phyloP scores from a whole-genome alignment of 2,797 vertebrate species.

The Mus caroli region DNA sequence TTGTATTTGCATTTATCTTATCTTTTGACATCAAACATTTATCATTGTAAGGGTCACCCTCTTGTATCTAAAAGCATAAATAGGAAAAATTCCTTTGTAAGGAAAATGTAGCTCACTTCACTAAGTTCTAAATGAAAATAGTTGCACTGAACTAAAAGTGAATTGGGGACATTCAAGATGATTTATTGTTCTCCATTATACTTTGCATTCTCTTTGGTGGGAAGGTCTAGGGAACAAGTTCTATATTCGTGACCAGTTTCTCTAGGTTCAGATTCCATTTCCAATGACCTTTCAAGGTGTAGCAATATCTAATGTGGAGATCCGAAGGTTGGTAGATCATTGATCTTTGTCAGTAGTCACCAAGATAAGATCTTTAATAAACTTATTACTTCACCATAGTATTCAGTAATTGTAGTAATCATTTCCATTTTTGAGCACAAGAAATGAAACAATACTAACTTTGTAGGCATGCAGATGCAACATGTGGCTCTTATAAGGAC shows the following conservation, averaged over 20 bases:
- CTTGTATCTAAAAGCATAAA: slow-evolving; percentile 59
- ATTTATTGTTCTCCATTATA: slow-evolving; percentile 60
- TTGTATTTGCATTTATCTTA: slow-evolving; percentile 71
- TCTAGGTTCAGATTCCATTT: neutral
- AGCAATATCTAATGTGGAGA: slow-evolving; percentile 4
- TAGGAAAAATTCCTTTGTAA: slow-evolving; percentile 62
- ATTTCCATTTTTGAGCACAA: slow-evolving; percentile 2
- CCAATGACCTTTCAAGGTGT: neutral
- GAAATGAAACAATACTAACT: neutral
- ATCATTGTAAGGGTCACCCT: slow-evolving; percentile 69
- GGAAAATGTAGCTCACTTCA: slow-evolving; percentile 57
- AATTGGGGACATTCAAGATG: slow-evolving; percentile 58
- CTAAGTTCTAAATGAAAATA: slow-evolving; percentile 69
- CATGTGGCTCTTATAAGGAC: neutral
- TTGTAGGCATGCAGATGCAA: neutral
- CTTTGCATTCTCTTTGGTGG: slow-evolving; percentile 66
- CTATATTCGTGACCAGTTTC: neutral
- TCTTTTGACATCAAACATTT: slow-evolving; percentile 71
- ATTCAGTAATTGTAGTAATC: neutral
- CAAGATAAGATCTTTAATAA: neutral
- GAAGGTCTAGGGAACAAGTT: neutral
- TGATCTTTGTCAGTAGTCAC: slow-evolving; percentile 5
- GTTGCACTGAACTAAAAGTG: slow-evolving; percentile 58
- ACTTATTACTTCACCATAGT: neutral
- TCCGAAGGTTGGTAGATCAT: neutral